These are phyloP conservation scores for Cairina moschata DNA, from an alignment of 2,113 vertebrate species.

Conservation along the genomic window DNA sequence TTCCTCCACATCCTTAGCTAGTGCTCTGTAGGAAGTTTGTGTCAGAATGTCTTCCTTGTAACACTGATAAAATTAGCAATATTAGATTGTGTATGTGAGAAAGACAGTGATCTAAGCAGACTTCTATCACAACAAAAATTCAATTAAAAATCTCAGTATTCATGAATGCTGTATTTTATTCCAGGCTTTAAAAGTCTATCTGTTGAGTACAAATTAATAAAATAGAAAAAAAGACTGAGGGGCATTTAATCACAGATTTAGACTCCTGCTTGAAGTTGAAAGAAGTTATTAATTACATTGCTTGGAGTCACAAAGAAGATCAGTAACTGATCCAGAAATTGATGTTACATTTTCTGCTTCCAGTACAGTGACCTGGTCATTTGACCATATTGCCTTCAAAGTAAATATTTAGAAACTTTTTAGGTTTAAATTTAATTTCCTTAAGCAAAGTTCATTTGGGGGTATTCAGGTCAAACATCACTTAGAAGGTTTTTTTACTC, in stretches of 20 bases:
- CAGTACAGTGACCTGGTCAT: neutral
- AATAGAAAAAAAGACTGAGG: neutral
- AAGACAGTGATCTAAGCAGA: neutral
- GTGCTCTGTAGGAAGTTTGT: neutral
- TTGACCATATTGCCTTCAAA: neutral
- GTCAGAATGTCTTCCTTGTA: neutral
- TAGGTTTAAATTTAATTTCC: slow-evolving; percentile 3
- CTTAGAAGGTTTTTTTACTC: neutral
- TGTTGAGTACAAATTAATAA: neutral
- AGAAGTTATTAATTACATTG: neutral
- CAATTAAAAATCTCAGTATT: neutral
- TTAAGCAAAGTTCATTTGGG: neutral
- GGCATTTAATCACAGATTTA: neutral
- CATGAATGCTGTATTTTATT: neutral
- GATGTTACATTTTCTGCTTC: neutral
- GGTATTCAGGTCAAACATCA: neutral
- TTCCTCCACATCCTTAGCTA: neutral
- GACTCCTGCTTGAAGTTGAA: neutral
- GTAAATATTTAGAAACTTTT: neutral
- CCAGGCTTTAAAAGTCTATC: neutral
- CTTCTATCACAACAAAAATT: neutral
- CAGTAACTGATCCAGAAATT: neutral
- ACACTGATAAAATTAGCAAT: neutral
- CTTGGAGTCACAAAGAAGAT: neutral
- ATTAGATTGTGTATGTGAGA: neutral